A percentile compares a stretch with the other conserved stretches of the same genome.
Evolutionary conservation across 1,140 invertebrate genomes (phyloP).

Genomic region (Venturia canescens): DNA sequence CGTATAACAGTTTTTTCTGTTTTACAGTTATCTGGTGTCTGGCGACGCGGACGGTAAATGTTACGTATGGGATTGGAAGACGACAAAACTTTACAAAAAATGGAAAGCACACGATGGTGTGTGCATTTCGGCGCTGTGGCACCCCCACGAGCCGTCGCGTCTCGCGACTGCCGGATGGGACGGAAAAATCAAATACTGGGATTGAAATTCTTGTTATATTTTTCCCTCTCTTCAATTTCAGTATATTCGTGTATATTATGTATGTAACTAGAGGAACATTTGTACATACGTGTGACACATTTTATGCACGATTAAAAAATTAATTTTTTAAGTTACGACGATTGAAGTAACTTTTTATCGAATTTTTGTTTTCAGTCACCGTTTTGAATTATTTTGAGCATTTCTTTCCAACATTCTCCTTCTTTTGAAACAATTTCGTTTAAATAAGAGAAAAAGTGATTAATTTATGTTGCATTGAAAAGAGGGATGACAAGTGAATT

Average conservation of each 20-base stretch:
- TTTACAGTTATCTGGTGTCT: conserved; percentile 94
- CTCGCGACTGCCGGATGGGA: conserved; percentile 99
- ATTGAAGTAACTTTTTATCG: neutral
- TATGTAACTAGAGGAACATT: conserved; percentile 9
- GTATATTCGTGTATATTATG: conserved; percentile 11
- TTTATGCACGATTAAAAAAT: conserved; percentile 25
- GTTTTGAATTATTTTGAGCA: no score
- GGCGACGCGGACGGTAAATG: conserved; percentile 99
- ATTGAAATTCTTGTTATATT: conserved; percentile 79
- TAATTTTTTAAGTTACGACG: neutral
- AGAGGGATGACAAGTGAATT: neutral
- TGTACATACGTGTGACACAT: conserved; percentile 37
- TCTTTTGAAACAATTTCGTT: no score
- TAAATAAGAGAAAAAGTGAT: no score
- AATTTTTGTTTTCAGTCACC: no score
- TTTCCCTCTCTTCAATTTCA: neutral
- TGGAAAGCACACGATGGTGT: conserved; percentile 99
- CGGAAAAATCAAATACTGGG: conserved; percentile 99
- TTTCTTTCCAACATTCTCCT: no score
- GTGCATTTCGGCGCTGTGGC: conserved; percentile 96
- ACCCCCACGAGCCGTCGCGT: conserved; percentile 99
- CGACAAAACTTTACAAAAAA: conserved; percentile 97
- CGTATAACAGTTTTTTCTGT: conserved; percentile 35
- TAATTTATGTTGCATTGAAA: no score
- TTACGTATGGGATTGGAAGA: conserved; percentile 99